These are phyloP conservation scores for Sinhomidia bicolor DNA, from an alignment of 2,888 invertebrate species.

Conservation along the genomic window DNA sequence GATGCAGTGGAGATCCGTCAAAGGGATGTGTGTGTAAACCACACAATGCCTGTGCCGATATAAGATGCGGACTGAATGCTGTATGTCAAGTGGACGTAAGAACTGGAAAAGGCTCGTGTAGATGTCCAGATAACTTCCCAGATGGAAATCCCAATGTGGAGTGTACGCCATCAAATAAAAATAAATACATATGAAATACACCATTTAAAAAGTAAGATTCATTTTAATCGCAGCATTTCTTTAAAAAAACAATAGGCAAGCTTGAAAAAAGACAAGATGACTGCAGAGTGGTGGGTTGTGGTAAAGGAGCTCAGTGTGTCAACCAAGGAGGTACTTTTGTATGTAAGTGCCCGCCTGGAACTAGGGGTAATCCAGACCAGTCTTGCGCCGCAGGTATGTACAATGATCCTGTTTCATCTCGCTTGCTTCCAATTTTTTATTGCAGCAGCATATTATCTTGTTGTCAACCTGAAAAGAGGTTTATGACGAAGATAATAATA, in stretches of 20 bases:
- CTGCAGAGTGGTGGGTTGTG: slow-evolving; percentile 91
- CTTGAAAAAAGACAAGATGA: slow-evolving; percentile 71
- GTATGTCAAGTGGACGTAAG: slow-evolving; percentile 87
- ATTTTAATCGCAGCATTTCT: too few relatives aligned
- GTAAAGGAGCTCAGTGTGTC: slow-evolving; percentile 92
- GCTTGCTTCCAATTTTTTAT: slow-evolving; percentile 45
- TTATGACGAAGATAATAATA: too few relatives aligned
- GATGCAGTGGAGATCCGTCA: slow-evolving; percentile 90
- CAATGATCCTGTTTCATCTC: slow-evolving; percentile 55
- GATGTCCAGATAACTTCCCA: slow-evolving; percentile 91
- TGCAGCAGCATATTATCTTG: slow-evolving; percentile 67
- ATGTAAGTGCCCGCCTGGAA: slow-evolving; percentile 90
- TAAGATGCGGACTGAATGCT: slow-evolving; percentile 91
- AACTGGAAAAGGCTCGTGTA: slow-evolving; percentile 84
- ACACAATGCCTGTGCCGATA: slow-evolving; percentile 89
- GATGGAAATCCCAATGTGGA: slow-evolving; percentile 92
- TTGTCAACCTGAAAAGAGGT: neutral
- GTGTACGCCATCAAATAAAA: slow-evolving; percentile 88
- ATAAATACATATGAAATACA: neutral
- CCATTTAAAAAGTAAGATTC: neutral
- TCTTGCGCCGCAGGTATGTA: slow-evolving; percentile 87
- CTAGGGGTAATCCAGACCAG: slow-evolving; percentile 86
- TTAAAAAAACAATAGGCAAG: neutral
- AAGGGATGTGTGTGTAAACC: slow-evolving; percentile 90
- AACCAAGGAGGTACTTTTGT: slow-evolving; percentile 92